Percentiles rank a stretch among this genome's conserved stretches.
Evolutionary conservation across 2,888 invertebrate species (phyloP).

Genomic region (Cecidostiba fungosa): DNA sequence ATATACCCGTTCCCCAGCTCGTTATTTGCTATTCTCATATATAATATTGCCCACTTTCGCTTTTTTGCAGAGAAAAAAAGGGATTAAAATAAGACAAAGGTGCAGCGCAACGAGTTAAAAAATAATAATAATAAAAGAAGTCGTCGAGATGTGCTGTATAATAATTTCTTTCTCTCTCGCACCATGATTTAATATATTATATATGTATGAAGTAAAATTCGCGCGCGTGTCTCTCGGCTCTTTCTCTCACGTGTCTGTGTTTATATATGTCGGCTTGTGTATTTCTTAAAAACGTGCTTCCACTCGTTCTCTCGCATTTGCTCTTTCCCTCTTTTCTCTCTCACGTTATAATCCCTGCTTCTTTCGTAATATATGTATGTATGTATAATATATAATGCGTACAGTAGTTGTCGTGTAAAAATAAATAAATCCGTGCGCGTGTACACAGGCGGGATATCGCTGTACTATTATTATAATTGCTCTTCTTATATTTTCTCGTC

Average conservation of each 20-base stretch:
- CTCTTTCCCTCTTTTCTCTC: slow-evolving; percentile 31
- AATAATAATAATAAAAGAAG: slow-evolving; percentile 27
- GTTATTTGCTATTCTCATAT: neutral
- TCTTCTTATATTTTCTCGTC: slow-evolving; percentile 69
- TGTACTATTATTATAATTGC: slow-evolving; percentile 65
- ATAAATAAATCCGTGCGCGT: slow-evolving; percentile 63
- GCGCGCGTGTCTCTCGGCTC: neutral
- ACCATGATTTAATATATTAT: slow-evolving; percentile 17
- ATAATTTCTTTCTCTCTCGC: slow-evolving; percentile 60
- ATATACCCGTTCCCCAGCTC: slow-evolving; percentile 20
- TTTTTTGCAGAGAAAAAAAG: slow-evolving; percentile 5
- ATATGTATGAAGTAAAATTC: slow-evolving; percentile 23
- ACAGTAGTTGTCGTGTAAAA: slow-evolving; percentile 66
- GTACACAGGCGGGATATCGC: slow-evolving; percentile 59
- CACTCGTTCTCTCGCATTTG: neutral
- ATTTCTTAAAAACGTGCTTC: slow-evolving; percentile 44
- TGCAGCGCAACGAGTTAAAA: slow-evolving; percentile 13
- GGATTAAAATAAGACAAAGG: neutral
- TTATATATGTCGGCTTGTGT: slow-evolving; percentile 19
- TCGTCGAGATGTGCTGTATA: slow-evolving; percentile 63
- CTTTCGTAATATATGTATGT: slow-evolving; percentile 40
- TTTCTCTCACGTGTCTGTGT: slow-evolving; percentile 50
- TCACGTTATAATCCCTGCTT: slow-evolving; percentile 58
- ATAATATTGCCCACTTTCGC: slow-evolving; percentile 2
- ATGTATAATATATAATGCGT: slow-evolving; percentile 63